Percentiles rank a stretch among this genome's conserved stretches.
Evolutionary conservation across 2,888 invertebrate genomes (phyloP).

Genomic region (Apamea crenata): DNA sequence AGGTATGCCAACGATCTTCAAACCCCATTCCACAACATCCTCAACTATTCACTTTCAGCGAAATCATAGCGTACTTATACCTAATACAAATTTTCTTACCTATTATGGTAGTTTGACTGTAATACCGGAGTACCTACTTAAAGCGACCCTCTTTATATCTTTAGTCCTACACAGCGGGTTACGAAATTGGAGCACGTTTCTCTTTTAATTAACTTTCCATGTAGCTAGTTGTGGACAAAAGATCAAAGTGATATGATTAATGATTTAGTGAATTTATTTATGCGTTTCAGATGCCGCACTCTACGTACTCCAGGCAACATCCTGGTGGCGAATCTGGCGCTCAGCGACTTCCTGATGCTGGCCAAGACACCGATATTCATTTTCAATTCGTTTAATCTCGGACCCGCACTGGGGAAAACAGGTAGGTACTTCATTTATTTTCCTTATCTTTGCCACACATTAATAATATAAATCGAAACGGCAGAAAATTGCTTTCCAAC

Average conservation of each 20-base stretch:
- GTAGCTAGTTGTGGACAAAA: constrained; percentile 41
- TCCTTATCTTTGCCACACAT: constrained; percentile 6
- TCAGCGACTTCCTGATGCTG: constrained; percentile 94
- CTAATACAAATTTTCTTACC: not conserved
- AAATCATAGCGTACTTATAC: not conserved
- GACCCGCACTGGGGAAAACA: constrained; percentile 93
- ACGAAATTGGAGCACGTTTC: constrained; percentile 51
- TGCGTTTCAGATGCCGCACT: constrained; percentile 91
- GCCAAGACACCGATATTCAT: constrained; percentile 93
- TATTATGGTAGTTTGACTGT: not conserved
- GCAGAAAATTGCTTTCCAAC: not conserved
- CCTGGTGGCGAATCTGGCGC: constrained; percentile 93
- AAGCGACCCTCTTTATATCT: constrained; percentile 14
- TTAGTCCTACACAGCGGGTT: constrained; percentile 7
- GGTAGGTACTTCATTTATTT: constrained; percentile 83
- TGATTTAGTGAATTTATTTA: constrained; percentile 33
- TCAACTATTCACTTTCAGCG: constrained; percentile 1
- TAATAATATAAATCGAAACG: not conserved
- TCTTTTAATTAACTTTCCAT: constrained; percentile 59
- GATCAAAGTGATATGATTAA: constrained; percentile 64
- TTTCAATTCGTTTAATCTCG: constrained; percentile 93
- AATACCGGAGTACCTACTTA: not conserved
- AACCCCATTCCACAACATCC: not conserved
- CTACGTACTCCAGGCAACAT: constrained; percentile 94
- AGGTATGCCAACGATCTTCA: no score